These are phyloP conservation scores for Rhodinocichla rosea DNA, from an alignment of 2,113 vertebrate species.

Conservation along the genomic window DNA sequence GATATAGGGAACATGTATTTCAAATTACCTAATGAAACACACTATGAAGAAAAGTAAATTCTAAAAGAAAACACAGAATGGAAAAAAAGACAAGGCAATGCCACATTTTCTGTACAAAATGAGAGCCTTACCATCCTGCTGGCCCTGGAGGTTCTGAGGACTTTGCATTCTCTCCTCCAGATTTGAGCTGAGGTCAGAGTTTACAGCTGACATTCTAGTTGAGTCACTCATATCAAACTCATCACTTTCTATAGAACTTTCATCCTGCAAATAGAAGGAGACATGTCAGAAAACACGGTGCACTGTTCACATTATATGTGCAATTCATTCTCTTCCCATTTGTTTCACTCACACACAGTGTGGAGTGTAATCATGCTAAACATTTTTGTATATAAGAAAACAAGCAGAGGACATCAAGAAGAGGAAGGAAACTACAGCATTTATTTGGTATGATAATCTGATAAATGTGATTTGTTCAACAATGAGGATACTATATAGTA, in stretches of 20 bases:
- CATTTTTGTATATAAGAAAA: not conserved
- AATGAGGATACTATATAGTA: not conserved
- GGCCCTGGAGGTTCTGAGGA: conserved; percentile 80
- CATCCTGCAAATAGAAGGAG: conserved; percentile 71
- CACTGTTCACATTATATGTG: not conserved
- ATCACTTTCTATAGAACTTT: conserved; percentile 85
- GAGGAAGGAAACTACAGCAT: not conserved
- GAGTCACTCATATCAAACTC: conserved; percentile 88
- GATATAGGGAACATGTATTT: not conserved
- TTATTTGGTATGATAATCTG: not conserved
- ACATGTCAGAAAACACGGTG: not conserved
- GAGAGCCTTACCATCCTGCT: conserved; percentile 80
- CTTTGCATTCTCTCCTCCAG: conserved; percentile 86
- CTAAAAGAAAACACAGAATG: not conserved
- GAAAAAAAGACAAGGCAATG: not conserved
- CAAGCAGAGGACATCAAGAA: not conserved
- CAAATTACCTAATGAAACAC: not conserved
- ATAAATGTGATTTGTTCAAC: not conserved
- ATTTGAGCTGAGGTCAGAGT: conserved; percentile 85
- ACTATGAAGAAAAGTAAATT: not conserved
- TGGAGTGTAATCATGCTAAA: not conserved
- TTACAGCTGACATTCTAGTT: conserved; percentile 84
- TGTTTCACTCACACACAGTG: not conserved
- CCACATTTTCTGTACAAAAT: not conserved
- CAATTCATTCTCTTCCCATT: not conserved